Evolutionary conservation across 1,140 invertebrate species (phyloP).

Genomic region (Marisa cornuarietis): DNA sequence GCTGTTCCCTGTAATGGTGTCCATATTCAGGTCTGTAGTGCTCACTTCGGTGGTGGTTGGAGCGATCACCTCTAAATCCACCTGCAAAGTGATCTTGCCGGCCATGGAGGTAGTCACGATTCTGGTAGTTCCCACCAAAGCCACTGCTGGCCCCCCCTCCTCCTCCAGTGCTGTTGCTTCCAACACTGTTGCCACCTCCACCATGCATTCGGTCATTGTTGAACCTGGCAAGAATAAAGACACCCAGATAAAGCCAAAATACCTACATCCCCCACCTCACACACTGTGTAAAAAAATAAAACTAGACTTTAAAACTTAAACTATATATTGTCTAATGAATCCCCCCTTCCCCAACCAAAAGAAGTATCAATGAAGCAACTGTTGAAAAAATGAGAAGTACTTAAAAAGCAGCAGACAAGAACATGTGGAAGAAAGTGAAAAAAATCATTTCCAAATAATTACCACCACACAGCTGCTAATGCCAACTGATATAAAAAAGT

Average conservation of each 20-base stretch:
- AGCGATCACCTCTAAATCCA: slow-evolving; percentile 16
- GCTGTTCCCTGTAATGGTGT: slow-evolving; percentile 43
- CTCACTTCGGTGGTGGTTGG: slow-evolving; percentile 34
- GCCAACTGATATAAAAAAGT: too few relatives aligned
- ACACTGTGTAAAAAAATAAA: too few relatives aligned
- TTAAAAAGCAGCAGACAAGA: too few relatives aligned
- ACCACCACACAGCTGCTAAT: too few relatives aligned
- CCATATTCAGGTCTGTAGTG: slow-evolving; percentile 47
- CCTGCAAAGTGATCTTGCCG: slow-evolving; percentile 40
- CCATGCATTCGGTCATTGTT: background rate
- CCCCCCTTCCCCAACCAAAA: too few relatives aligned
- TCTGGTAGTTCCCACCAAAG: slow-evolving; percentile 28
- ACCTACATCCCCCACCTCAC: background rate
- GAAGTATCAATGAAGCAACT: too few relatives aligned
- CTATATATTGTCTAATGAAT: too few relatives aligned
- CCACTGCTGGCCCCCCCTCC: slow-evolving; percentile 6
- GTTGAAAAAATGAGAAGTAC: too few relatives aligned
- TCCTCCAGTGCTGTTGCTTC: slow-evolving; percentile 2
- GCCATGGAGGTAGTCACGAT: slow-evolving; percentile 22
- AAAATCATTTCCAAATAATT: too few relatives aligned
- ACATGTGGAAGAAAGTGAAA: too few relatives aligned
- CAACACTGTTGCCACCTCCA: slow-evolving; percentile 1
- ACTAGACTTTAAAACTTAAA: too few relatives aligned
- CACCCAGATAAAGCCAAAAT: background rate
- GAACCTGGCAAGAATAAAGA: slow-evolving; percentile 6